These are phyloP conservation scores for Bufo bufo DNA, from an alignment of 2,113 vertebrate genomes.

Conservation along the genomic window DNA sequence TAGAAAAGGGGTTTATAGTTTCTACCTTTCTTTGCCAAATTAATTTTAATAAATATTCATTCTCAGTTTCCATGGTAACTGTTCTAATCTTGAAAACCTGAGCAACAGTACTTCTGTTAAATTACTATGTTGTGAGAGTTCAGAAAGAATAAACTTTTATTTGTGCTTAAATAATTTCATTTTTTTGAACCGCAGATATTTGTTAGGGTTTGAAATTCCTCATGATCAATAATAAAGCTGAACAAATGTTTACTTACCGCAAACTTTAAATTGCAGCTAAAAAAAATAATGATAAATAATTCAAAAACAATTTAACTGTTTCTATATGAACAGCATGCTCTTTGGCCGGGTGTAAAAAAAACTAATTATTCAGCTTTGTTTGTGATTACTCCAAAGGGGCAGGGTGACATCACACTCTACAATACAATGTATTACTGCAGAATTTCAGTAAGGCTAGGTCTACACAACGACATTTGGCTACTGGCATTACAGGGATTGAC, in stretches of 20 bases:
- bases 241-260: conserved; percentile 22
- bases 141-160: conserved; percentile 32
- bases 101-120: conserved; percentile 8
- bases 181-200: not conserved
- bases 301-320: conserved; percentile 38
- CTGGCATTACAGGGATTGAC: no score
- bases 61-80: conserved; percentile 22
- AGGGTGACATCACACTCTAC: not conserved
- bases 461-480: no score
- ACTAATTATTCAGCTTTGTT: conserved; percentile 45
- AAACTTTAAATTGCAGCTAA: conserved; percentile 3
- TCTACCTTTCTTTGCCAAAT: not conserved
- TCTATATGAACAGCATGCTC: conserved; percentile 34
- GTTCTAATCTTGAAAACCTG: conserved; percentile 18
- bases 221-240: conserved; percentile 2
- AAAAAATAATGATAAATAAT: conserved; percentile 44
- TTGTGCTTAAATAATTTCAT: conserved; percentile 19
- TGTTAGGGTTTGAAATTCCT: not conserved
- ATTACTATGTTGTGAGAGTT: conserved; percentile 33
- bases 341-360: not conserved
- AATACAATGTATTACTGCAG: not conserved
- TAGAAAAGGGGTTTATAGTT: not conserved
- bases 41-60: conserved; percentile 12
- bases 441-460: not conserved
- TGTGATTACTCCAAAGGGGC: not conserved